Base-by-base conservation (phyloP, 1,140 invertebrate genomes). In the Semibalanus balanoides region DNA sequence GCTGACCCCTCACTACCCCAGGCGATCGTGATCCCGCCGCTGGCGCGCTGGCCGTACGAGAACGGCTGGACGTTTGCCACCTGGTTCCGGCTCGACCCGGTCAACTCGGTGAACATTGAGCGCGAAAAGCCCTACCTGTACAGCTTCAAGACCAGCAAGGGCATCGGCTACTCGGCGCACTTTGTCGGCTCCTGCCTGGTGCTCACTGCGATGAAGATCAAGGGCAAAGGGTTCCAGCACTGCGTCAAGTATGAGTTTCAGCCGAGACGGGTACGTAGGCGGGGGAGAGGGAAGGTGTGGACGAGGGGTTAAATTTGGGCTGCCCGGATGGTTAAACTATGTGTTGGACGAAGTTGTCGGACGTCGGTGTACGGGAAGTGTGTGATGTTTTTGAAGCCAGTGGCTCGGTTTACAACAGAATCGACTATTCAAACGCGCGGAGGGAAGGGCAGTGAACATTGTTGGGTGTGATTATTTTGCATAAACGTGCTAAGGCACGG, bases 231-330 rank as follows among this genome's bases (percentile, higher is more conserved):
- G 78, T 97, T 98, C 87, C 97, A 99, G 84, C 96, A 98, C 85
- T 99, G 97, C 88, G 95, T 99, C 85, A 98, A 98, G 88, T 97
- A 97, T 83, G 97, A 99, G 86, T 98, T 99, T 86, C 94, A 96
- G 83, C 96, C 97, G 64, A 90, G 96, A 86, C 96, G 97, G 90
- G 93, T 72, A 30, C 19, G 70, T 72, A 17, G 35, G 35, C 35
- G 35, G 17, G 35, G 17, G 35, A 40, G 35, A 17, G 35, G 35
- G 5, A 17, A 17, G 17, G 35, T 17, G 35, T 5, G 35, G 35
- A n/a, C n/a, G n/a, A n/a, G n/a, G n/a, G n/a, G n/a, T n/a, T n/a
- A n/a, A n/a, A n/a, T n/a, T n/a, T n/a, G n/a, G n/a, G n/a, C n/a
- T n/a, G n/a, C n/a, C n/a, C n/a, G n/a, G n/a, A n/a, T n/a, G n/a